These are phyloP conservation scores for Epinotia nisella DNA, from an alignment of 2,888 invertebrate genomes.

Conservation along the genomic window DNA sequence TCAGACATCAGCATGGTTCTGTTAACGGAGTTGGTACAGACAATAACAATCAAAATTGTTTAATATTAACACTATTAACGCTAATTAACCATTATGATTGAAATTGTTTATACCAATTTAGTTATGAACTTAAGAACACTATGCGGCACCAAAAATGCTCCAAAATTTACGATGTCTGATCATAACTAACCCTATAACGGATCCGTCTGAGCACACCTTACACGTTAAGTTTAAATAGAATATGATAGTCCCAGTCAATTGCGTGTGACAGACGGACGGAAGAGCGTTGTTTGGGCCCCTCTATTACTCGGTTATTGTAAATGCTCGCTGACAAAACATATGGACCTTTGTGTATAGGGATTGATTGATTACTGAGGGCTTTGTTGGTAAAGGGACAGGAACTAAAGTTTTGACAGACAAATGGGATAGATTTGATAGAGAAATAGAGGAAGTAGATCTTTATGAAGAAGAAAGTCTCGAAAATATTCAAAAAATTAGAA, in stretches of 20 bases:
- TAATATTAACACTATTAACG: too few species aligned
- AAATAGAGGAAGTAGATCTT: not conserved
- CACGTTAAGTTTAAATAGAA: conserved; percentile 14
- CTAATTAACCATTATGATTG: too few species aligned
- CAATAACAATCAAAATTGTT: too few species aligned
- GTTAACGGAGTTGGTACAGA: too few species aligned
- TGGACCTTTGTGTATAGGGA: conserved; percentile 49
- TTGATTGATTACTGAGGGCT: conserved; percentile 51
- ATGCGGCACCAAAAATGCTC: too few species aligned
- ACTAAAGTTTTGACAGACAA: conserved; percentile 2
- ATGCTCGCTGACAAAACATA: conserved; percentile 75
- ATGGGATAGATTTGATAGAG: not conserved
- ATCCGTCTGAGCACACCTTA: not conserved
- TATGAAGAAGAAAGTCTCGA: not conserved
- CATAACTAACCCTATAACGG: too few species aligned
- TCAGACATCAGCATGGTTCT: too few species aligned
- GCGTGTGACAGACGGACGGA: conserved; percentile 62
- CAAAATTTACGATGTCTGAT: too few species aligned
- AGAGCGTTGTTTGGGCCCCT: conserved; percentile 61
- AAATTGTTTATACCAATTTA: too few species aligned
- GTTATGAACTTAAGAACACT: too few species aligned
- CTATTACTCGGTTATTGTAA: conserved; percentile 65
- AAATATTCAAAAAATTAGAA: too few species aligned
- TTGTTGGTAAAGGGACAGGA: conserved; percentile 33
- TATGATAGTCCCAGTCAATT: conserved; percentile 41